Percentiles rank a stretch among this genome's conserved stretches.
Evolutionary conservation across 1,140 invertebrate genomes (phyloP).

Genomic region (Papilio aristodemus): DNA sequence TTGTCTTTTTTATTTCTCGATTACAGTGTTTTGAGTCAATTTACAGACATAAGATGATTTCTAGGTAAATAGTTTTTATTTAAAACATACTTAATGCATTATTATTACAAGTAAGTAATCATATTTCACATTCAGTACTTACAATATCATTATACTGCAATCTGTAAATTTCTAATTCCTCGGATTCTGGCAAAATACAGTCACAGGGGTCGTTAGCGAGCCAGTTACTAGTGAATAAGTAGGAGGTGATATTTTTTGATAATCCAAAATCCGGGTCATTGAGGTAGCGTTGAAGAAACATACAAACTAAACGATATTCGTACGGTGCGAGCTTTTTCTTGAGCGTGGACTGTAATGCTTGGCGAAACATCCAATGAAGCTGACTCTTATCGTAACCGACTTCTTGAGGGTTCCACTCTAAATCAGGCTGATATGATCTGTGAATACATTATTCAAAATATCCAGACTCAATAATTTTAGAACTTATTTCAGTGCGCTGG

Average conservation of each 20-base stretch:
- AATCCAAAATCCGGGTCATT: constrained; percentile 69
- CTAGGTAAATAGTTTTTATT: too few relatives aligned
- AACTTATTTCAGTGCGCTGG: too few relatives aligned
- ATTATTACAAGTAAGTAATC: not conserved
- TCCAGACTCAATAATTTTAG: too few relatives aligned
- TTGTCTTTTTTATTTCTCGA: too few relatives aligned
- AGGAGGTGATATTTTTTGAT: constrained; percentile 44
- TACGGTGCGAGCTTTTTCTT: constrained; percentile 41
- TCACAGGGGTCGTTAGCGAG: constrained; percentile 56
- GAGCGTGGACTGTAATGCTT: constrained; percentile 59
- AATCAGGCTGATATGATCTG: constrained; percentile 68
- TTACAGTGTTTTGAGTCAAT: too few relatives aligned
- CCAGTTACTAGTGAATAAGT: constrained; percentile 47
- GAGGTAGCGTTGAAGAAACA: constrained; percentile 52
- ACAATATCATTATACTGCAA: constrained; percentile 33
- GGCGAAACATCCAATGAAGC: constrained; percentile 71
- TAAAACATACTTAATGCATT: too few relatives aligned
- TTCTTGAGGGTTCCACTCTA: constrained; percentile 57
- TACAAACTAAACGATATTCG: constrained; percentile 49
- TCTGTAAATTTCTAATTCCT: constrained; percentile 51
- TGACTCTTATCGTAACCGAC: constrained; percentile 56
- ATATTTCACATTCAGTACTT: not conserved
- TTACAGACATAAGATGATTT: too few relatives aligned
- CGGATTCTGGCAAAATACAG: constrained; percentile 57
- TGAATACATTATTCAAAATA: constrained; percentile 20